Conservation (phyloP, 2,113 vertebrate genomes). For the Peromyscus leucopus region DNA sequence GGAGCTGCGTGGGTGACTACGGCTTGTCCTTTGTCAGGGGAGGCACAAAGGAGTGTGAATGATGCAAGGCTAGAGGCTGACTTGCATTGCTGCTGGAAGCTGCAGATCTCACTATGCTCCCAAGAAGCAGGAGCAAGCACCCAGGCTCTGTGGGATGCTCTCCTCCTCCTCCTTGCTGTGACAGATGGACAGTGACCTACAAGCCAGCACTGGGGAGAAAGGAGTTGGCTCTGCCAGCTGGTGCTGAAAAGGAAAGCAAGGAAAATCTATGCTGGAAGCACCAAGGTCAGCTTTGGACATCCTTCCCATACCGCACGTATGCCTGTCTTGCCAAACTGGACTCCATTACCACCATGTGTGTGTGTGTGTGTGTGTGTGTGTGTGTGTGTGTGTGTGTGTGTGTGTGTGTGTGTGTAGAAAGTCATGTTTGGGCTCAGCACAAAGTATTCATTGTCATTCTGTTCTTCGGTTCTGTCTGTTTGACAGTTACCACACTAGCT, state of each 20-base stretch:
- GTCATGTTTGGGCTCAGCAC: not conserved
- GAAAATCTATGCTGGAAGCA: not conserved
- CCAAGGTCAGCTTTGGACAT: not conserved
- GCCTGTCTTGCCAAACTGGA: not conserved
- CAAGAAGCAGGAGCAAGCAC: not conserved
- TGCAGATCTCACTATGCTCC: not conserved
- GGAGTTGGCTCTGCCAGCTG: not conserved
- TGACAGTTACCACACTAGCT: not conserved
- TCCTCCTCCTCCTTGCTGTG: not conserved
- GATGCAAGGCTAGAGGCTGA: not conserved
- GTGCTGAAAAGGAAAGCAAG: not conserved
- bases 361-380: not conserved
- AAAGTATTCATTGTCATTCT: not conserved
- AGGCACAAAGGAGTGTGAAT: rapidly evolving
- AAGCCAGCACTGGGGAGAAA: not conserved
- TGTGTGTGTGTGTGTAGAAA: not conserved
- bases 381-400: not conserved
- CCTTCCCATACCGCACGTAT: not conserved
- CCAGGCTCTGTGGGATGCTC: not conserved
- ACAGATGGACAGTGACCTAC: slow-evolving; percentile 21
- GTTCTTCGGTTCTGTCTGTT: not conserved
- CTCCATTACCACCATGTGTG: too few relatives aligned
- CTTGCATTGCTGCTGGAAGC: rapidly evolving
- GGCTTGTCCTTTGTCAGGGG: not conserved
- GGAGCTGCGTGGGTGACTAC: not conserved